These are phyloP conservation scores for Seira musarum DNA, from an alignment of 2,888 invertebrate species.

Conservation along the genomic window DNA sequence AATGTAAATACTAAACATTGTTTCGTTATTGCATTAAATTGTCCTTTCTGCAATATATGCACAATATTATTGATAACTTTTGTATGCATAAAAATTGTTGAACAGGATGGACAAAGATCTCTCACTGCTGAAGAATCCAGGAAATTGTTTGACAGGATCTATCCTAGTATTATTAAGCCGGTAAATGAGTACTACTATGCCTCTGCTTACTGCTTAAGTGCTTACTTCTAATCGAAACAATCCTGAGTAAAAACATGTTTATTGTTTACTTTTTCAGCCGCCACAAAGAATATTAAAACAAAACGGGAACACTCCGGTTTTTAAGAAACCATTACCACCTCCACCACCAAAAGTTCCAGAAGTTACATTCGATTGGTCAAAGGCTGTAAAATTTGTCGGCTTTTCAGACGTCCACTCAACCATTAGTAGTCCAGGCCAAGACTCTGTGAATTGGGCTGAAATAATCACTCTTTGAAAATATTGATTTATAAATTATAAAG, in stretches of 20 bases:
- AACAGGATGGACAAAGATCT: constrained; percentile 40
- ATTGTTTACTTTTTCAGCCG: neutral
- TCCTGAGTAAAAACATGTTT: neutral
- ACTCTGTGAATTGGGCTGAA: constrained; percentile 9
- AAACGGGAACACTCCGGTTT: neutral
- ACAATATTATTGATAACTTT: too few relatives aligned
- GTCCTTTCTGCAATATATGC: too few relatives aligned
- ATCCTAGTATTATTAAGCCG: constrained; percentile 27
- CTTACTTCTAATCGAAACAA: neutral
- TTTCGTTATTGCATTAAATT: too few relatives aligned
- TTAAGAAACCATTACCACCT: neutral
- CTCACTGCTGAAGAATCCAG: constrained; percentile 37
- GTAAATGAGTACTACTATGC: constrained; percentile 16
- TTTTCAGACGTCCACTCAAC: constrained; percentile 13
- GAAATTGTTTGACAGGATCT: constrained; percentile 36
- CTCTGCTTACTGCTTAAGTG: neutral
- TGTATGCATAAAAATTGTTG: too few relatives aligned
- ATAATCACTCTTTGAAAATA: constrained; percentile 21
- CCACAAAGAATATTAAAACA: neutral
- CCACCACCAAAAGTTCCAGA: neutral
- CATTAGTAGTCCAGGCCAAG: neutral
- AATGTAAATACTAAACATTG: constrained; percentile 31
- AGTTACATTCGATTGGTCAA: constrained; percentile 30
- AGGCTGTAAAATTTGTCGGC: constrained; percentile 39
- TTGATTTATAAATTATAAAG: neutral